phyloP scores from a whole-genome alignment of 2,797 vertebrate genomes.

The Neosilurus mollespiculum region DNA sequence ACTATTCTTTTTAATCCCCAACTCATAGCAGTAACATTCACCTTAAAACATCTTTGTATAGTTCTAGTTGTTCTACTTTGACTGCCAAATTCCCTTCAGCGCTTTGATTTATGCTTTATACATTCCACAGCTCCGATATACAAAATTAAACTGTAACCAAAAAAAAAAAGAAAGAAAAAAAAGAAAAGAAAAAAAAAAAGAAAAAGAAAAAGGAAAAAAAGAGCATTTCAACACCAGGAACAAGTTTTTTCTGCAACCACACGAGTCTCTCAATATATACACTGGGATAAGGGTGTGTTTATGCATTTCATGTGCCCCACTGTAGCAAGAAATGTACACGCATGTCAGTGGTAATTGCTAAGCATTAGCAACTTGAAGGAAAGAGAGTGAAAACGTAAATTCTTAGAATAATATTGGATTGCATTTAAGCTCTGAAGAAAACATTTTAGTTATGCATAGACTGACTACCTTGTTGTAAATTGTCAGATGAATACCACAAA shows the following conservation, averaged over 20 bases:
- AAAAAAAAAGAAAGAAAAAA: conserved; percentile 72
- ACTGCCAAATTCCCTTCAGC: conserved; percentile 92
- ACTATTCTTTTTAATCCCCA: conserved; percentile 61
- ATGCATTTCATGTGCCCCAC: conserved; percentile 34
- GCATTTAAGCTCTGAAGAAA: conserved; percentile 49
- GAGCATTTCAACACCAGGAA: conserved; percentile 76
- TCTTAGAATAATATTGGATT: conserved; percentile 38
- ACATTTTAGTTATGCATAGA: conserved; percentile 62
- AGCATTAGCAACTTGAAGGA: conserved; percentile 7
- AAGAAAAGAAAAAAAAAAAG: no score
- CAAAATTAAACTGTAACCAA: conserved; percentile 86
- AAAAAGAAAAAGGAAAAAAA: no score
- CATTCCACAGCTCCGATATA: conserved; percentile 85
- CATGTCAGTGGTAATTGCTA: background rate
- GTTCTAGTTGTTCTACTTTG: conserved; percentile 76
- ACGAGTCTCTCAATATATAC: conserved; percentile 44
- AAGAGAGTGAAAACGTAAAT: conserved; percentile 41
- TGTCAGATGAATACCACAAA: conserved; percentile 51
- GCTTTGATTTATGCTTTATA: conserved; percentile 94
- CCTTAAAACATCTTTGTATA: conserved; percentile 86
- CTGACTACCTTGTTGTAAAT: conserved; percentile 50
- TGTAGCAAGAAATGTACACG: conserved; percentile 9
- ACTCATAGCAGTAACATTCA: conserved; percentile 81
- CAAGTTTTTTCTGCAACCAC: conserved; percentile 70
- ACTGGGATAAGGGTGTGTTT: conserved; percentile 22